These are phyloP conservation scores for Datnioides undecimradiatus DNA, from an alignment of 2,113 vertebrate genomes.

Conservation along the genomic window DNA sequence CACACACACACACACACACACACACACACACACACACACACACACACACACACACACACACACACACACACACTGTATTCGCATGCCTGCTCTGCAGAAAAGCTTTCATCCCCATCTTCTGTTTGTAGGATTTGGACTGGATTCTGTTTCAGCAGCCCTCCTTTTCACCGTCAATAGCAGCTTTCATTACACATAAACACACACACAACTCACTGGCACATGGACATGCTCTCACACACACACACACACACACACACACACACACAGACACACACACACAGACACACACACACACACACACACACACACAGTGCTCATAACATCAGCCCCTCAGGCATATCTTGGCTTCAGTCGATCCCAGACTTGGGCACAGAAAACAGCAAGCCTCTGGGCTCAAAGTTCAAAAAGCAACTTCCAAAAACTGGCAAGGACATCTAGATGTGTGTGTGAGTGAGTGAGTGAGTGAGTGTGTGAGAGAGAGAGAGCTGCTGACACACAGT, in stretches of 20 bases:
- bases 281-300: not conserved
- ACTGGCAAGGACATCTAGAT: constrained; percentile 1
- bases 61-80: not conserved
- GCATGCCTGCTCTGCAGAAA: constrained; percentile 32
- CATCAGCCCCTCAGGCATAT: constrained; percentile 41
- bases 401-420: constrained; percentile 29
- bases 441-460: constrained; percentile 11
- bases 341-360: constrained; percentile 45
- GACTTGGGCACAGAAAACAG: constrained; percentile 35
- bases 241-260: not conserved
- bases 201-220: not conserved
- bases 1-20: constrained; percentile 33
- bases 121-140: constrained; percentile 74
- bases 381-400: constrained; percentile 26
- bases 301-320: not conserved
- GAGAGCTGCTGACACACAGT: constrained; percentile 64
- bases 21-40: not conserved
- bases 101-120: constrained; percentile 51
- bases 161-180: constrained; percentile 64
- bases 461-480: constrained; percentile 13
- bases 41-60: constrained; percentile 30
- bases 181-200: constrained; percentile 64
- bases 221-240: not conserved
- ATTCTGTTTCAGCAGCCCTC: constrained; percentile 35
- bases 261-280: not conserved